Evolutionary conservation across 2,113 vertebrate genomes (phyloP).

Genomic region (Tiliqua scincoides): DNA sequence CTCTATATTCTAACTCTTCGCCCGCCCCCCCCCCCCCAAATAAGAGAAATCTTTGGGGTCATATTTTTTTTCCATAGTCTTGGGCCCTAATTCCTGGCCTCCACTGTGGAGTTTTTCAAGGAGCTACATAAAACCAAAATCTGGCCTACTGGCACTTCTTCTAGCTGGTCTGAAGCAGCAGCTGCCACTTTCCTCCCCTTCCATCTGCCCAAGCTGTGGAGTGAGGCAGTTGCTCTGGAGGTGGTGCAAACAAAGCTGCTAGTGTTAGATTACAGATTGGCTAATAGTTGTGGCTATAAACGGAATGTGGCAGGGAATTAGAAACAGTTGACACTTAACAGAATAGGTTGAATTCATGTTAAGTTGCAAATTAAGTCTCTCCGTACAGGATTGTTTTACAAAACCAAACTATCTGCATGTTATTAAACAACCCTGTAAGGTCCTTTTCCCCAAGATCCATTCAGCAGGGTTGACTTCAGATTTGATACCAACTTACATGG

Average conservation of each 20-base stretch:
- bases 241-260: neutral
- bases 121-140: neutral
- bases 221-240: neutral
- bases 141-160: neutral
- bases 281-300: slow-evolving; percentile 59
- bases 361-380: neutral
- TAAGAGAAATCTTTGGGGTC: neutral
- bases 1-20: neutral
- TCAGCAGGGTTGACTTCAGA: neutral
- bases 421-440: neutral
- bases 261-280: slow-evolving; percentile 64
- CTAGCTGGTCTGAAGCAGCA: neutral
- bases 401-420: no score
- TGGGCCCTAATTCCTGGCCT: neutral
- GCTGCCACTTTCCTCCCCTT: neutral
- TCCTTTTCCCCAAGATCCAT: neutral
- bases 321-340: slow-evolving; percentile 25
- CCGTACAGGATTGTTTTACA: no score
- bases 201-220: neutral
- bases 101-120: neutral
- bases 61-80: neutral
- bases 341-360: slow-evolving; percentile 9
- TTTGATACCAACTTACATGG: no score
- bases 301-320: slow-evolving; percentile 38
- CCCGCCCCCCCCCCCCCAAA: neutral